Base-by-base conservation (phyloP, 2,797 vertebrate species). In the Typhlichthys eigenmanni region DNA sequence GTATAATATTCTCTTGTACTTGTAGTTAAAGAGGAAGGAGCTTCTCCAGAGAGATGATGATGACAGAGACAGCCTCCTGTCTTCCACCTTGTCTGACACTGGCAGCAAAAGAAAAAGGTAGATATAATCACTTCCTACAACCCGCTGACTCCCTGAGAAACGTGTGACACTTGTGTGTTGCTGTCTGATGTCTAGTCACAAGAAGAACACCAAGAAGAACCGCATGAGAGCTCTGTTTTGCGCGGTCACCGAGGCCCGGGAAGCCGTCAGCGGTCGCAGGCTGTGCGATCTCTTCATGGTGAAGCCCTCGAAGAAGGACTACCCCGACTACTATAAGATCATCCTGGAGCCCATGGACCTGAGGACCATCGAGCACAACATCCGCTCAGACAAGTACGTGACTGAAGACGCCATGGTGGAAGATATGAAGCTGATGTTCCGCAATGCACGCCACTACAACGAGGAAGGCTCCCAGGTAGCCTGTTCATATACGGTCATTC, bases 251-350 rank as follows among this genome's bases (percentile, higher is more conserved):
- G 98, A 99, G 76, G 93, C 95, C 2, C 94, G 95, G 54, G 96
- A 98, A 69, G 90, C 93, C 0, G 88, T 90, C 64, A 94, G 93
- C 0, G 94, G 95, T 56, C 92, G 98, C 58, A 89, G 97, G 48
- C 93, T 99, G 66, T 98, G 96, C 68, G 97, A 99, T 50, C 92
- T 99, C 0, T 99, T 99, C 84, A 98, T 96, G 95, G 93, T 99
- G 70, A 98, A 98, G 66, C 98, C 98, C 49, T 99, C 96, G 14
- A 98, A 98, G 90, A 99, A 99, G 84, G 98, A 99, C 86, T 99
- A 99, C 74, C 96, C 98, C 0, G 96, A 99, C 88, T 99, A 99
- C 79, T 99, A 99, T 82, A 98, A 98, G 90, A 95, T 99, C 64
- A 99, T 99, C 81, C 89, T 98, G 85, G 98, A 99, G 77, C 98